A percentile compares a stretch with the other conserved stretches of the same genome.
phyloP scores from a whole-genome alignment of 1,140 invertebrate species.

The Tetramorium simillimum region DNA sequence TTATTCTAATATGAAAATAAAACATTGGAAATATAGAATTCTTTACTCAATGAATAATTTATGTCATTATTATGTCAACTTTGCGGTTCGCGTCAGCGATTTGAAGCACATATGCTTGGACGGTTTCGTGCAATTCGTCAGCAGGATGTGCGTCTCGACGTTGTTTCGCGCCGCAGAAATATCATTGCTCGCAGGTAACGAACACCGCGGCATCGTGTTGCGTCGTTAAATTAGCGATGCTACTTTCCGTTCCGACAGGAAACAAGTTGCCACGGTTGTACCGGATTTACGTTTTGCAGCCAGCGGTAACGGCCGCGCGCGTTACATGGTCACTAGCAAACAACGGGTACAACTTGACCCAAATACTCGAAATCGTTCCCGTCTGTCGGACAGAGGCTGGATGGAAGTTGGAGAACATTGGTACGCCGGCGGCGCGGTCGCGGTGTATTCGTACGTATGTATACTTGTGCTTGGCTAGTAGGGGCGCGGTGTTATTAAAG shows the following conservation, averaged over 20 bases:
- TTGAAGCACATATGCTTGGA: neutral
- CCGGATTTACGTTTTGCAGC: constrained; percentile 63
- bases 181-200: constrained; percentile 24
- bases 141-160: neutral
- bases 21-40: neutral
- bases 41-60: neutral
- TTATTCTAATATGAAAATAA: neutral
- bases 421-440: constrained; percentile 17
- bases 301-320: constrained; percentile 5
- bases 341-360: constrained; percentile 71
- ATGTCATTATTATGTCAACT: neutral
- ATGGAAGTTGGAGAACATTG: constrained; percentile 56
- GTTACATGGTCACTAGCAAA: constrained; percentile 53
- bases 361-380: constrained; percentile 74
- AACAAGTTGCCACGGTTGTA: constrained; percentile 61
- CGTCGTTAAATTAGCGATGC: constrained; percentile 64
- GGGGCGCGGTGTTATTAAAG: constrained; percentile 76
- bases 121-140: constrained; percentile 4
- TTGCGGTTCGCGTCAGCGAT: neutral
- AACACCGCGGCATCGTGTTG: constrained; percentile 39
- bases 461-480: constrained; percentile 3
- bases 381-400: constrained; percentile 63
- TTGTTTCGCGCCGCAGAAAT: constrained; percentile 43
- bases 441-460: constrained; percentile 28
- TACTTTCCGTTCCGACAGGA: constrained; percentile 62